phyloP scores from a whole-genome alignment of 2,888 invertebrate genomes.

The Pherbina coryleti region DNA sequence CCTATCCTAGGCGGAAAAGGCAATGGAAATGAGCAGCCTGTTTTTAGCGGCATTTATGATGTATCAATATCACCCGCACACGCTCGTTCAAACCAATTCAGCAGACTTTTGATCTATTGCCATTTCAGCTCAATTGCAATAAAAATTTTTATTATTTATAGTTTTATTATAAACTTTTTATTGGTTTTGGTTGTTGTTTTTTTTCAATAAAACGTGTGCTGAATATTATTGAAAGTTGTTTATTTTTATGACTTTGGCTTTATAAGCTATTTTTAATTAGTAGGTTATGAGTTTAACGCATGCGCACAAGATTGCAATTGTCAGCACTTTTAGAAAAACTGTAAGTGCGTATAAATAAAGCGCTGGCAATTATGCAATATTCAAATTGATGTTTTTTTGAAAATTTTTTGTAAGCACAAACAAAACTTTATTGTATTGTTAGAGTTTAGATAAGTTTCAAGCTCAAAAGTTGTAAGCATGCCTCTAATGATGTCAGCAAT shows the following conservation, averaged over 20 bases:
- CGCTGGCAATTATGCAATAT: background rate
- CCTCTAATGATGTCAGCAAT: too few relatives aligned
- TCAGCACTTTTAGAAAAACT: background rate
- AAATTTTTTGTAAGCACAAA: background rate
- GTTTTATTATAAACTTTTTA: background rate
- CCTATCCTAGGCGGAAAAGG: slow-evolving; percentile 22
- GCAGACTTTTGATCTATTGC: too few relatives aligned
- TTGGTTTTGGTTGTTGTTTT: too few relatives aligned
- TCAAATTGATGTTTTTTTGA: background rate
- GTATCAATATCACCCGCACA: slow-evolving; percentile 18
- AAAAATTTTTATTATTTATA: slow-evolving; percentile 20
- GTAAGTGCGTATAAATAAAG: background rate
- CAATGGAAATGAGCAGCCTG: background rate
- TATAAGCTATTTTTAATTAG: background rate
- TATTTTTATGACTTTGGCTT: slow-evolving; percentile 2
- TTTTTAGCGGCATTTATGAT: slow-evolving; percentile 22
- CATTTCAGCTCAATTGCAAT: too few relatives aligned
- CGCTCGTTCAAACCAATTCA: background rate
- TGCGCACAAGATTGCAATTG: background rate
- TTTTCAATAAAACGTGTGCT: background rate
- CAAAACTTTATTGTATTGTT: too few relatives aligned
- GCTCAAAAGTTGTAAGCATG: too few relatives aligned
- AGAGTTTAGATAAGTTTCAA: too few relatives aligned
- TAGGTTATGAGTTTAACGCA: background rate
- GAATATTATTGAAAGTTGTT: slow-evolving; percentile 5